These are phyloP conservation scores for Wiebesia pumilae DNA, from an alignment of 1,140 invertebrate genomes.

Conservation along the genomic window DNA sequence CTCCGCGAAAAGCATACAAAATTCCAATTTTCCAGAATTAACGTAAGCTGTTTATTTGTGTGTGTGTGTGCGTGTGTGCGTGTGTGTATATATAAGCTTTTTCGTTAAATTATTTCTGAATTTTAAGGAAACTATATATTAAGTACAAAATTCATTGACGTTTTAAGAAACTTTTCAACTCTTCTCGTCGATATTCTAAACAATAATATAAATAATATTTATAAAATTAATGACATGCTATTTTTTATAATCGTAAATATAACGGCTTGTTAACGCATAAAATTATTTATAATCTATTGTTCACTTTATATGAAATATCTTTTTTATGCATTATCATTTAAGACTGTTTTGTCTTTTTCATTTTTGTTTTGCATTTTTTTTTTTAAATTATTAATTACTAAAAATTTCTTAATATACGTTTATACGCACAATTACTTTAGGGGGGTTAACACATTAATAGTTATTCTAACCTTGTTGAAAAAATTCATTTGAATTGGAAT, in stretches of 20 bases:
- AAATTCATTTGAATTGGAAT: neutral
- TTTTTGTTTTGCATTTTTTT: too few relatives aligned
- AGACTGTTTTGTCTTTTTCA: too few relatives aligned
- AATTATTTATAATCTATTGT: too few relatives aligned
- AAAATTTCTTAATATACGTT: neutral
- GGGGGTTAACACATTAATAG: neutral
- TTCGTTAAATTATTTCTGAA: neutral
- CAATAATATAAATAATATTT: too few relatives aligned
- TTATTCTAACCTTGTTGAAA: neutral
- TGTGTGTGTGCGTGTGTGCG: too few relatives aligned
- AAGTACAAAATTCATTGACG: neutral
- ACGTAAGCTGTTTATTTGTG: conserved; percentile 28
- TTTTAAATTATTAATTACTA: neutral
- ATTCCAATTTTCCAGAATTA: conserved; percentile 4
- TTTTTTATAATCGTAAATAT: neutral
- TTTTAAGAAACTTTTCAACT: neutral
- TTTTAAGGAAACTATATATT: neutral
- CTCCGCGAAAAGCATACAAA: neutral
- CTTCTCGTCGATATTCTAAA: too few relatives aligned
- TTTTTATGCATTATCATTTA: too few relatives aligned
- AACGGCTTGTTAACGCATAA: too few relatives aligned
- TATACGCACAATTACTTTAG: neutral
- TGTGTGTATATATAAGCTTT: too few relatives aligned
- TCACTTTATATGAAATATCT: too few relatives aligned
- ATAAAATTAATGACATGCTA: neutral